Base-by-base conservation (phyloP, 2,888 invertebrate species). In the Ypsolopha sequella region DNA sequence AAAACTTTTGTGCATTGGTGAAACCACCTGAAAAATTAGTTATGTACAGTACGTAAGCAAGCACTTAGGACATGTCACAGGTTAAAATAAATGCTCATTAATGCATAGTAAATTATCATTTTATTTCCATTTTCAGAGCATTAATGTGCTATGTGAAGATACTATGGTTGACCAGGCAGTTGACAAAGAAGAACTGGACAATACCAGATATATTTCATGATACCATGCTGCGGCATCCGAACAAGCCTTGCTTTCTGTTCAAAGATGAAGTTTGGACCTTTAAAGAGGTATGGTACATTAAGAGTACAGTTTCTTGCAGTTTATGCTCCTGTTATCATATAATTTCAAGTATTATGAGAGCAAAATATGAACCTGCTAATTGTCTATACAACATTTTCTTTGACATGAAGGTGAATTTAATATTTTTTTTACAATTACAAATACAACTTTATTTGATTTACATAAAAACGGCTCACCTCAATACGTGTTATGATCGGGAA, bases 211-310 rank as follows among this genome's bases (percentile, higher is more conserved):
- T 96, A 53, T 97, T 98, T 72, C 90, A 91, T 60, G 88, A 91
- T 60, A 89, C 92, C 60, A 94, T 93, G 2, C 87, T 88, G 36
- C 91, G 89, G 62, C 91, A 94, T 76, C 97, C 97, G 0, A 89
- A 95, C 59, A 97, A 96, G 80, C 77, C 91, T 14, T 95, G 95
- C 59, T 92, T 97, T 59, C 79, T 96, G 51, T 93, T 89, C 65
- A 94, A 96, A 72, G 93, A 95, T 66, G 91, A 93, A 87, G 89
- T 90, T 61, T 96, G 95, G 95, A 94, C 94, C 1, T 97, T 95
- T 72, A 89, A 91, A 61, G 91, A 96, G 88, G 93, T 96, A 53
- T 50, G 65, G 64, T 55, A 39, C 9, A 46, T 35, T 10, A 36
- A 6, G n/a, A 35, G 7, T n/a, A 47, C n/a, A 7, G 24, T 39